These are phyloP conservation scores for Corythornis cristatus DNA, from an alignment of 2,113 vertebrate genomes.

Conservation along the genomic window DNA sequence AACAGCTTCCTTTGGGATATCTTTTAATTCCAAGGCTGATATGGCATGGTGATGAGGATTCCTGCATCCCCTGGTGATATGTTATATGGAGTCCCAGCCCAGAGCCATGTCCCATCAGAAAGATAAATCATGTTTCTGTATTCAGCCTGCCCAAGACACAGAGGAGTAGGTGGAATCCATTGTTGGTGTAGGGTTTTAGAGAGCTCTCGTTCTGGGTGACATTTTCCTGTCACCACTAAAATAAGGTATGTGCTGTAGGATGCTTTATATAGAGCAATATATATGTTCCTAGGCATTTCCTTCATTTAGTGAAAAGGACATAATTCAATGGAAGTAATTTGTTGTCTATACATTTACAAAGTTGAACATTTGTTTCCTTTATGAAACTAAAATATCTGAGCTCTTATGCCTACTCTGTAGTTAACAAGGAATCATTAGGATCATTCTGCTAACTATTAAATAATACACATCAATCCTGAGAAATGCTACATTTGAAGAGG, in stretches of 20 bases:
- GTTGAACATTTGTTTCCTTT: background rate
- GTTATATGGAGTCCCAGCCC: background rate
- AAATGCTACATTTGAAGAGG: background rate
- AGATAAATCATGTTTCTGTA: background rate
- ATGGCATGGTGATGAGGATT: background rate
- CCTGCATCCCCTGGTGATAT: background rate
- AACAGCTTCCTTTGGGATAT: background rate
- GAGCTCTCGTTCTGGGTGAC: background rate
- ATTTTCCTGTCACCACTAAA: background rate
- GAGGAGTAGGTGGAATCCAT: background rate
- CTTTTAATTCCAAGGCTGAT: background rate
- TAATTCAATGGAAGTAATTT: background rate
- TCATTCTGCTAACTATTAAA: background rate
- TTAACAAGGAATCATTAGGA: background rate
- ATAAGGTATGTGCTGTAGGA: background rate
- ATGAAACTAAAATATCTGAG: background rate
- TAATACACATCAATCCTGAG: background rate
- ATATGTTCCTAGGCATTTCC: background rate
- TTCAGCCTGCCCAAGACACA: background rate
- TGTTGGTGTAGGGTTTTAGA: background rate
- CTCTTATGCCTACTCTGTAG: background rate
- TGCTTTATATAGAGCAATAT: slow-evolving; percentile 22
- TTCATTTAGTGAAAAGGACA: background rate
- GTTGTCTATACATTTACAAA: background rate
- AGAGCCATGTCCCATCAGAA: background rate